Conservation (phyloP, 1,140 invertebrate species). For the Spodoptera frugiperda region DNA sequence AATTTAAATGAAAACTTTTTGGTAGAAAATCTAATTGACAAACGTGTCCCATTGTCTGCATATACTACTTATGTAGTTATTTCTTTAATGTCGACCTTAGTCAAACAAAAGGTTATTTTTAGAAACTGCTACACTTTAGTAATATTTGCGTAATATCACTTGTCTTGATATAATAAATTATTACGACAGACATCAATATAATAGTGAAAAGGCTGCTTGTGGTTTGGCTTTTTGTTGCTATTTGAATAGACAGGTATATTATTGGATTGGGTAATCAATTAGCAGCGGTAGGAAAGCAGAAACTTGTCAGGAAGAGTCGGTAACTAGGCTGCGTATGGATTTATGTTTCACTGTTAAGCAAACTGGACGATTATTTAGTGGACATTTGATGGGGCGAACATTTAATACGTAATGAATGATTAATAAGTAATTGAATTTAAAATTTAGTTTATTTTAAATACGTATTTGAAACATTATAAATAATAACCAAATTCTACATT, state of each 20-base stretch:
- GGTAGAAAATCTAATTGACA: neutral
- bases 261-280: conserved; percentile 25
- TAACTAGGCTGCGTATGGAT: neutral
- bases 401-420: no score
- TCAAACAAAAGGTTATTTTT: conserved; percentile 18
- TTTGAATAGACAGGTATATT: conserved; percentile 6
- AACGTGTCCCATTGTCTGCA: neutral
- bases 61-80: neutral
- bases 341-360: neutral
- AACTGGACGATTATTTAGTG: neutral
- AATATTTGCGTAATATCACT: conserved; percentile 35
- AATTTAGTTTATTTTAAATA: no score
- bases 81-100: conserved; percentile 5
- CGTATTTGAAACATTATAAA: no score
- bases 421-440: no score
- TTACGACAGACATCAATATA: conserved; percentile 37
- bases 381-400: neutral
- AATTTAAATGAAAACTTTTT: neutral
- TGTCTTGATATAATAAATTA: conserved; percentile 19
- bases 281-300: neutral
- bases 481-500: no score
- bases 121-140: conserved; percentile 19
- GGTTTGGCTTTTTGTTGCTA: conserved; percentile 1
- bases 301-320: conserved; percentile 7
- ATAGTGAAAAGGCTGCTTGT: conserved; percentile 14